Base-by-base conservation (phyloP, 2,113 vertebrate species). In the Ancistrus triradiatus region DNA sequence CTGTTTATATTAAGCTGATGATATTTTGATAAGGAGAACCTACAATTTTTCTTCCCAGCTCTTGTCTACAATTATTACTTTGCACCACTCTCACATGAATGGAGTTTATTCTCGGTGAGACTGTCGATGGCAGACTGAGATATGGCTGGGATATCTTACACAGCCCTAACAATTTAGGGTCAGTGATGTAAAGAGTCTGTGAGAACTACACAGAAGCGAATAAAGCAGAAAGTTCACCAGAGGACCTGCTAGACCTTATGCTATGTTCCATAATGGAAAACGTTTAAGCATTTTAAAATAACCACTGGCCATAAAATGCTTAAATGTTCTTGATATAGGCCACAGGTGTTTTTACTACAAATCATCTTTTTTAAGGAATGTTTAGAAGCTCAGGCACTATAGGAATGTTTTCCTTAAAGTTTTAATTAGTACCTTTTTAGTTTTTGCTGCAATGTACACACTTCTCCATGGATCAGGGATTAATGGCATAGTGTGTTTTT, bases 71-170 rank as follows among this genome's bases (percentile, higher is more conserved):
- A 35, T 37, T 47, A 69, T 68, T 59, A 28, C 74, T 74, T 51
- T 48, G 55, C 56, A 24, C 43, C 55, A 51, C 43, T 59, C 42
- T 35, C 15, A 51, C 53, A 25, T 66, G 51, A 56, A 68, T 40
- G 50, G n/a, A n/a, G n/a, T n/a, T n/a, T n/a, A n/a, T n/a, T n/a
- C n/a, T n/a, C n/a, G n/a, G n/a, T n/a, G n/a, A n/a, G n/a, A n/a
- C n/a, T n/a, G n/a, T 27, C 80, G 70, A 40, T 60, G 70, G 77
- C 73, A 77, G 68, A 42, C 53, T 25, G 25, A 75, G 37, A 63
- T 51, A 25, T 43, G 35, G 19, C 33, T 19, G 28, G 18, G 49
- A 44, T 56, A 55, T 55, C 51, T 13, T 35, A 25, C 6, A 37
- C 28, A 58, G 40, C 13, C 8, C 38, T 18, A 44, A 58, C n/a